Evolutionary conservation across 2,888 invertebrate genomes (phyloP).

Genomic region (Pedicia rivosa): DNA sequence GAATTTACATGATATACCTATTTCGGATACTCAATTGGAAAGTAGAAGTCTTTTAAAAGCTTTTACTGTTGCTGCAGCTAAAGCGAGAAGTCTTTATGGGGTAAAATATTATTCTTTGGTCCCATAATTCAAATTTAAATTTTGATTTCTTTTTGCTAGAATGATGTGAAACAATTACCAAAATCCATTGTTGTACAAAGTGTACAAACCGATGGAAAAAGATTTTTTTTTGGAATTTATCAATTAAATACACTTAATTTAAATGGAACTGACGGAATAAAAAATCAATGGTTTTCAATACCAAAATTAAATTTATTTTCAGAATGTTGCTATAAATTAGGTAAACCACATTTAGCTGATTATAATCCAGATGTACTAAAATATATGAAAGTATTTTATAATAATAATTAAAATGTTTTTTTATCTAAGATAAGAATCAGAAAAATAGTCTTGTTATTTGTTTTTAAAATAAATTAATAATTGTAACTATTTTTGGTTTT

Average conservation of each 20-base stretch:
- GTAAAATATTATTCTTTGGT: conserved; percentile 24
- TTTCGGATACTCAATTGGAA: conserved; percentile 47
- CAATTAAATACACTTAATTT: conserved; percentile 71
- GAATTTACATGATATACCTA: conserved; percentile 51
- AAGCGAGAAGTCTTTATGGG: conserved; percentile 60
- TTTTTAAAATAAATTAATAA: too few relatives aligned
- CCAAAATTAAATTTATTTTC: conserved; percentile 47
- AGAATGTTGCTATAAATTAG: conserved; percentile 43
- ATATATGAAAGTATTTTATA: conserved; percentile 64
- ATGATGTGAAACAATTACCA: conserved; percentile 44
- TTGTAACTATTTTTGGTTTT: too few relatives aligned
- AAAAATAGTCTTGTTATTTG: too few relatives aligned
- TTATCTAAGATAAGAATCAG: too few relatives aligned
- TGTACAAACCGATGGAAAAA: conserved; percentile 61
- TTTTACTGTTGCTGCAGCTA: conserved; percentile 58
- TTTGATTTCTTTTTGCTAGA: conserved; percentile 27
- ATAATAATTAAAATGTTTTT: conserved; percentile 33
- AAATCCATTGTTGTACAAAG: conserved; percentile 70
- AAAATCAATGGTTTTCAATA: conserved; percentile 68
- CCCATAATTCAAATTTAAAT: not conserved
- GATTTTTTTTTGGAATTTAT: conserved; percentile 65
- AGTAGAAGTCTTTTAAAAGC: conserved; percentile 55
- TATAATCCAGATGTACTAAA: conserved; percentile 69
- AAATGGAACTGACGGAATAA: conserved; percentile 33
- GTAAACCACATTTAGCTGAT: conserved; percentile 47